A percentile compares a stretch with the other conserved stretches of the same genome.
Conservation (phyloP, 1,140 invertebrate species). For the Drosophila kurseongensis region DNA sequence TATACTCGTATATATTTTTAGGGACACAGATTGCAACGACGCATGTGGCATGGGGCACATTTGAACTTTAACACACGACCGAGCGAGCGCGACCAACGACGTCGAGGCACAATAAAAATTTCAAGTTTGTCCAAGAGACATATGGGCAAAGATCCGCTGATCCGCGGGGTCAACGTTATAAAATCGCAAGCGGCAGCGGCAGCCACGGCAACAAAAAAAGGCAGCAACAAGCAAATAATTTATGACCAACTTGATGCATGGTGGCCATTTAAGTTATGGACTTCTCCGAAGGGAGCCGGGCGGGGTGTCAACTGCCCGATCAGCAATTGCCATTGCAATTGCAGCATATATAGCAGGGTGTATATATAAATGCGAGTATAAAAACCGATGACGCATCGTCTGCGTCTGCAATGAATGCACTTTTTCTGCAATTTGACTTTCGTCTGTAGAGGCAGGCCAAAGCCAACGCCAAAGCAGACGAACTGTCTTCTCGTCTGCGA, state of each 20-base stretch:
- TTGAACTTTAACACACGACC: conserved; percentile 81
- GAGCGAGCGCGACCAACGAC: not conserved
- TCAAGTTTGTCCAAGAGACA: conserved; percentile 72
- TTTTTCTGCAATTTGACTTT: conserved; percentile 47
- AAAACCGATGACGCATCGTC: conserved; percentile 74
- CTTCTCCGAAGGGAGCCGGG: conserved; percentile 28
- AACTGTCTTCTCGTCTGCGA: conserved; percentile 50
- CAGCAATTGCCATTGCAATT: conserved; percentile 59
- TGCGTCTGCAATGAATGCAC: conserved; percentile 74
- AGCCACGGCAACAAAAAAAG: conserved; percentile 22
- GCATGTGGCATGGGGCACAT: conserved; percentile 70
- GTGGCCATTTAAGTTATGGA: conserved; percentile 74
- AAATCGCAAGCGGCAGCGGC: conserved; percentile 66
- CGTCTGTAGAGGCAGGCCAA: conserved; percentile 14
- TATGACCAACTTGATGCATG: conserved; percentile 78
- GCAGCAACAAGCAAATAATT: conserved; percentile 77
- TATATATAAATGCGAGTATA: conserved; percentile 6
- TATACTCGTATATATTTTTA: conserved; percentile 22
- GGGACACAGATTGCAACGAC: conserved; percentile 38
- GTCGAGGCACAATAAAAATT: conserved; percentile 69
- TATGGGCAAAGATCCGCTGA: conserved; percentile 66
- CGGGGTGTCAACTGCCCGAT: conserved; percentile 71
- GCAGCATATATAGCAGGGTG: conserved; percentile 5
- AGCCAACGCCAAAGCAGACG: conserved; percentile 52
- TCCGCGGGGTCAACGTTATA: conserved; percentile 77